Conservation (phyloP, 2,888 invertebrate genomes). For the Limnephilus marmoratus region DNA sequence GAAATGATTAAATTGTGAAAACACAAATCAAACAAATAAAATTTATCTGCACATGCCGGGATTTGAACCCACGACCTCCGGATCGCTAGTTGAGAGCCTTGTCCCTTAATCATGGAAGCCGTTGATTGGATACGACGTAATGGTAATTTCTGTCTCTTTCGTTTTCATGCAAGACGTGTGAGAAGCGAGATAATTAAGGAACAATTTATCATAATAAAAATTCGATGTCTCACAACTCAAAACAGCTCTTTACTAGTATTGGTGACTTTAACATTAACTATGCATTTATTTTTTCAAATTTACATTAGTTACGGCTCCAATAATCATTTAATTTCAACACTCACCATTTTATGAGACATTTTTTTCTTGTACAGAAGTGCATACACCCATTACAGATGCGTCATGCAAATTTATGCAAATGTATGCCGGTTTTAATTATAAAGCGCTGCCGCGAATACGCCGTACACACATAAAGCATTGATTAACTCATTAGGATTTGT, state of each 20-base stretch:
- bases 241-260: not conserved
- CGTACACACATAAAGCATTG: not conserved
- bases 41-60: too few relatives aligned
- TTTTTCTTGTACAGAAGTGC: not conserved
- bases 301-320: not conserved
- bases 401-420: not conserved
- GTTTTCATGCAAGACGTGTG: not conserved
- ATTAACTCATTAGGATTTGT: not conserved
- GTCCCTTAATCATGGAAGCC: too few relatives aligned
- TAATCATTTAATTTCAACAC: not conserved
- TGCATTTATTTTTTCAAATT: not conserved
- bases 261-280: not conserved
- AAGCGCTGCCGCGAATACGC: not conserved
- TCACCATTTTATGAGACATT: not conserved
- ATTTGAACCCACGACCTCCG: too few relatives aligned
- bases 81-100: too few relatives aligned
- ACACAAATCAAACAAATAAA: too few relatives aligned
- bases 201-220: not conserved
- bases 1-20: too few relatives aligned
- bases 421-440: not conserved
- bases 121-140: not conserved
- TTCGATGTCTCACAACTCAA: not conserved
- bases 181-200: not conserved
- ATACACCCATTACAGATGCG: not conserved
- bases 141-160: not conserved